Conservation (phyloP, 2,113 vertebrate genomes). For the Scalopus aquaticus region DNA sequence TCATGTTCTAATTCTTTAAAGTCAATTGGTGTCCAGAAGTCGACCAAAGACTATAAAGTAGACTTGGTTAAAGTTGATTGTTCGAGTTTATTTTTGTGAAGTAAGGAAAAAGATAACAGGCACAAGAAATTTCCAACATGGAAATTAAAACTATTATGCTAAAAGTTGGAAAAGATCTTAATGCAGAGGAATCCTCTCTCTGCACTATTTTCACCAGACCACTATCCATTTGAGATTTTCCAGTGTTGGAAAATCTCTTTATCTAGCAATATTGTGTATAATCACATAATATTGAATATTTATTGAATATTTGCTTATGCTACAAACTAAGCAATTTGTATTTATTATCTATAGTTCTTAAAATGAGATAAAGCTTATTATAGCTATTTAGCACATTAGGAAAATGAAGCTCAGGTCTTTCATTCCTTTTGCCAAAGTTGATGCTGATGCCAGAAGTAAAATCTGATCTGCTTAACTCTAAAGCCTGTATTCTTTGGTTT, state of each 20-base stretch:
- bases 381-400: background rate
- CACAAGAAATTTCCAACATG: background rate
- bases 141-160: background rate
- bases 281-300: background rate
- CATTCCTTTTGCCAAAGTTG: conserved; percentile 27
- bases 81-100: background rate
- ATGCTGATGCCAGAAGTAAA: conserved; percentile 26
- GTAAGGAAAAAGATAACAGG: background rate
- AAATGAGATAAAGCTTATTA: background rate
- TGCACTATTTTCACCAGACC: background rate
- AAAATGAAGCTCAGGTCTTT: background rate
- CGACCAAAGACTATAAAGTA: background rate
- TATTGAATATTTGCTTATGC: background rate
- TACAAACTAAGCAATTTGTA: conserved; percentile 1
- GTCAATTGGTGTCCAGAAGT: conserved; percentile 9
- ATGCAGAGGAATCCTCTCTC: background rate
- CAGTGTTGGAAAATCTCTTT: background rate
- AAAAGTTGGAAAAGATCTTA: background rate
- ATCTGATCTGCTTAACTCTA: background rate
- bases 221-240: background rate
- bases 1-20: conserved; percentile 2
- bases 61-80: background rate
- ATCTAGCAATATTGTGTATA: background rate
- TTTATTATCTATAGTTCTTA: background rate
- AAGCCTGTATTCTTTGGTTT: background rate